Base-by-base conservation (phyloP, 2,888 invertebrate genomes). In the Agrochola lychnidis region DNA sequence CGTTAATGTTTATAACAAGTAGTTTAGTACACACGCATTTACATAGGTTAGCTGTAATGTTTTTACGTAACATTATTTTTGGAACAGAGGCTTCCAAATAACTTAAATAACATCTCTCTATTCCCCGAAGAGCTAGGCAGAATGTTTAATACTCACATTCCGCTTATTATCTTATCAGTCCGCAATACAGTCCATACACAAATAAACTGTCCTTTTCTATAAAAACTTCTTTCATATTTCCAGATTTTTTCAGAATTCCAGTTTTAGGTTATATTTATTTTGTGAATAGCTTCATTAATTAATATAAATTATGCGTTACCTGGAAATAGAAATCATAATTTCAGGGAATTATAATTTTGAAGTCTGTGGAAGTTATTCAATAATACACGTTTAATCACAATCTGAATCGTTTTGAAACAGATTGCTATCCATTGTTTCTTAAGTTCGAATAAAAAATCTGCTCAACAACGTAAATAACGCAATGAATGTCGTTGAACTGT, bases 1-100 rank as follows among this genome's bases (percentile, higher is more conserved):
- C 80, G 73, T 82, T 83, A 79, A 73, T 71, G 63, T 68, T 64
- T 82, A 64, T 78, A 70, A 51, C 42, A 70, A 71, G 40, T 45
- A 36, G 69, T 72, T 57, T 48, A 30, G 53, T 68, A 70, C 22
- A 61, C 59, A 76, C 59, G 70, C 63, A 59, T 70, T 64, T 73
- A 64, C 63, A 61, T 64, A 69, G 30, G 59, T 67, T 48, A 48
- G 53, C 42, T 48, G n/a, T 45, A 19, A 72, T 59, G 61, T 62
- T 75, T 63, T 56, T 45, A 62, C 4, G 69, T 70, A 36, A 67
- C 61, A 12, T 30, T 51, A 45, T 64, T n/a, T 9, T 25, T 42
- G 57, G 53, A 42, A 42, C 19, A 57, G 25, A 36, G 36, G 19
- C 36, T 25, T 10, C 3, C 10, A 10, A 66, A 66, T 48, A 30